Evolutionary conservation across 2,888 invertebrate genomes (phyloP).

Genomic region (Lottia scabra): DNA sequence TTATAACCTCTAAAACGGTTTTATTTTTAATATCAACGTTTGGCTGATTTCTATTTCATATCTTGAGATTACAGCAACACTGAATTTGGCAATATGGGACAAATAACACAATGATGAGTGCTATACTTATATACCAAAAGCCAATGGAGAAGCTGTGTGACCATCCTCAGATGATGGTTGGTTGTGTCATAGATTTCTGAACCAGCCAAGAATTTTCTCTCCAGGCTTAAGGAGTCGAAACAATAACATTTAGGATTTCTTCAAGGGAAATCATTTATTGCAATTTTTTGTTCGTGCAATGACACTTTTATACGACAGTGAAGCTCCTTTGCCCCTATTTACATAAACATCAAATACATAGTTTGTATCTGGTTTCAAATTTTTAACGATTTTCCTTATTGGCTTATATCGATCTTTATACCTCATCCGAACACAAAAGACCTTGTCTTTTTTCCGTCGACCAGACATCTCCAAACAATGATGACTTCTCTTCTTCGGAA

Average conservation of each 20-base stretch:
- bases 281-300: slow-evolving; percentile 55
- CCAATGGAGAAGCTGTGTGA: neutral
- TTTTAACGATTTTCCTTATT: slow-evolving; percentile 58
- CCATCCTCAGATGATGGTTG: neutral
- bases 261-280: neutral
- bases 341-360: slow-evolving; percentile 65
- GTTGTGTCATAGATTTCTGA: neutral
- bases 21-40: no score
- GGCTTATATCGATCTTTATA: slow-evolving; percentile 26
- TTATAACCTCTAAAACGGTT: no score
- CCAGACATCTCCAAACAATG: slow-evolving; percentile 38
- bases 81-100: no score
- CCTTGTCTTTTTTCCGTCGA: slow-evolving; percentile 33
- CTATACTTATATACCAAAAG: neutral
- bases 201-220: neutral
- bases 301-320: slow-evolving; percentile 57
- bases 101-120: no score
- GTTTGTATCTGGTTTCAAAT: slow-evolving; percentile 51
- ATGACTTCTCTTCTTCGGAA: slow-evolving; percentile 29
- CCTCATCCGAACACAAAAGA: slow-evolving; percentile 38
- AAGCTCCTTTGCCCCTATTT: slow-evolving; percentile 50
- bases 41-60: no score
- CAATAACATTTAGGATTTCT: neutral
- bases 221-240: slow-evolving; percentile 1
- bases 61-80: no score